phyloP scores from a whole-genome alignment of 2,888 invertebrate species.

The Periphyllus acericola region DNA sequence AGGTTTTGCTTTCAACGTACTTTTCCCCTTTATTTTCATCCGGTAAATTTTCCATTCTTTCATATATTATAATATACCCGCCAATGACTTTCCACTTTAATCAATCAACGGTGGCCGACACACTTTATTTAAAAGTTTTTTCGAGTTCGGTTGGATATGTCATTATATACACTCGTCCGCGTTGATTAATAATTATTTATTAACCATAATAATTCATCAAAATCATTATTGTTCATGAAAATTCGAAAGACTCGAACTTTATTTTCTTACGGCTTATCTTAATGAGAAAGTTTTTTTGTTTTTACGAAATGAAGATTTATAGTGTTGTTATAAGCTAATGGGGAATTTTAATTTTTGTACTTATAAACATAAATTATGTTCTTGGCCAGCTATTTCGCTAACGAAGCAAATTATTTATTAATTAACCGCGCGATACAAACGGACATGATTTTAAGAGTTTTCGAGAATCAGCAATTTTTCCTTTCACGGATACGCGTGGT shows the following conservation, averaged over 20 bases:
- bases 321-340: neutral
- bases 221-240: neutral
- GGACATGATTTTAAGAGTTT: neutral
- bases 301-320: constrained; percentile 29
- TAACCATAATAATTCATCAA: neutral
- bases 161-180: neutral
- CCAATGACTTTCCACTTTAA: constrained; percentile 58
- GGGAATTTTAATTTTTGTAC: neutral
- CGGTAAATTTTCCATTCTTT: constrained; percentile 53
- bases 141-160: no score
- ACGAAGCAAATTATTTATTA: constrained; percentile 31
- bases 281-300: neutral
- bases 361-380: neutral
- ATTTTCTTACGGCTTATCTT: constrained; percentile 14
- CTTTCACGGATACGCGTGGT: neutral
- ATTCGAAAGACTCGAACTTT: constrained; percentile 15
- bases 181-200: constrained; percentile 29
- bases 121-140: constrained; percentile 20
- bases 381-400: neutral
- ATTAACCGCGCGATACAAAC: constrained; percentile 9
- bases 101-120: constrained; percentile 44
- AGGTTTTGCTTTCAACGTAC: constrained; percentile 60
- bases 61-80: neutral
- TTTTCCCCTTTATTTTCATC: constrained; percentile 54
- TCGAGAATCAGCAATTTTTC: constrained; percentile 15